phyloP scores from a whole-genome alignment of 2,797 vertebrate genomes.

The Limosa lapponica region DNA sequence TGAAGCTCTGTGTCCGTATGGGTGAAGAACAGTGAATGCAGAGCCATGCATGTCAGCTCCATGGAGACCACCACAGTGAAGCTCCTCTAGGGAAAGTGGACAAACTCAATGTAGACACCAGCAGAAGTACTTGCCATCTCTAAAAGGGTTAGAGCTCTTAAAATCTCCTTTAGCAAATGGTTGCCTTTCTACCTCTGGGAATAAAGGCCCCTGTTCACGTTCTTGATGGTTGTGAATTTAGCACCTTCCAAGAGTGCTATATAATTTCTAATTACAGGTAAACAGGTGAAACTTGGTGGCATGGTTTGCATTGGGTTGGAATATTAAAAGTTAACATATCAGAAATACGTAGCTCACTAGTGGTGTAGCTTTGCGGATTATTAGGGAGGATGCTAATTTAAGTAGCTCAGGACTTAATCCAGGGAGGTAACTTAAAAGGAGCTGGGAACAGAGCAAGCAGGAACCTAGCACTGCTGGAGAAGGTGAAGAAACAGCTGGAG shows the following conservation, averaged over 20 bases:
- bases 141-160: background rate
- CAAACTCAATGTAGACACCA: background rate
- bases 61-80: fast-evolving
- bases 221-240: background rate
- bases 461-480: constrained; percentile 2
- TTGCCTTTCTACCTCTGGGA: background rate
- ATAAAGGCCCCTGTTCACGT: background rate
- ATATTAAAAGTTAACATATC: background rate
- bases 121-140: background rate
- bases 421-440: constrained; percentile 20
- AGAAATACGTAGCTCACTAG: background rate
- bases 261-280: background rate
- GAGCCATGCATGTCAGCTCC: background rate
- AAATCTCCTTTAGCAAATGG: background rate
- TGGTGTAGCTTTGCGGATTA: background rate
- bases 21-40: background rate
- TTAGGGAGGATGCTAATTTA: constrained; percentile 11
- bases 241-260: background rate
- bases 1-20: background rate
- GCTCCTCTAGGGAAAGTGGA: background rate
- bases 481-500: constrained; percentile 39
- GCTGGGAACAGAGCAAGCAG: background rate
- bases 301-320: background rate
- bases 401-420: constrained; percentile 15
- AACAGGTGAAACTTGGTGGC: background rate